Evolutionary conservation across 2,113 vertebrate species (phyloP).

Genomic region (Gadus macrocephalus): DNA sequence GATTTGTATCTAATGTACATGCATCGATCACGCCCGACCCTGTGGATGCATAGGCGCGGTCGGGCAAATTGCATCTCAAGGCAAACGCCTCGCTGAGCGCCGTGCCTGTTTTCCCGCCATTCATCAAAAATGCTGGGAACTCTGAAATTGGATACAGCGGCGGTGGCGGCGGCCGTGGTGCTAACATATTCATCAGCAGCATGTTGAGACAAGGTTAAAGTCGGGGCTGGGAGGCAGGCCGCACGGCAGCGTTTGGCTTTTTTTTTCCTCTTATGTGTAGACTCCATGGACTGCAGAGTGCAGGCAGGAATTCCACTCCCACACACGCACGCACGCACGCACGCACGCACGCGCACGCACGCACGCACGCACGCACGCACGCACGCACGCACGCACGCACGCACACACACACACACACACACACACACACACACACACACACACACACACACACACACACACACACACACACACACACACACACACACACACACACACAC

Average conservation of each 20-base stretch:
- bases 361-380: background rate
- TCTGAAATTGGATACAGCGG: slow-evolving; percentile 42
- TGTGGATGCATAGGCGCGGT: slow-evolving; percentile 46
- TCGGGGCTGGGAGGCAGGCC: slow-evolving; percentile 20
- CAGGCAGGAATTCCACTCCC: too few relatives aligned
- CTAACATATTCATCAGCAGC: slow-evolving; percentile 57
- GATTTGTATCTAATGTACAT: background rate
- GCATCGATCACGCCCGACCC: background rate
- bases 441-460: background rate
- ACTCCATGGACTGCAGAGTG: too few relatives aligned
- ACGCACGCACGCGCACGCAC: background rate
- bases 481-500: background rate
- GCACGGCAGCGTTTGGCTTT: background rate
- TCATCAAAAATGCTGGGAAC: slow-evolving; percentile 46
- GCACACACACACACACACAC: background rate
- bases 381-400: background rate
- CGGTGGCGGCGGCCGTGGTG: background rate
- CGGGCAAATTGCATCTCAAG: slow-evolving; percentile 52
- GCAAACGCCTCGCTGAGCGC: slow-evolving; percentile 42
- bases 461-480: background rate
- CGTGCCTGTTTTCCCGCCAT: slow-evolving; percentile 35
- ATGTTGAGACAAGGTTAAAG: slow-evolving; percentile 47
- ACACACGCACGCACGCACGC: background rate
- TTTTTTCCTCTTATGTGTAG: too few relatives aligned
- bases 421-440: slow-evolving; percentile 8